These are phyloP conservation scores for Suillia variegata DNA, from an alignment of 2,888 invertebrate species.

Conservation along the genomic window DNA sequence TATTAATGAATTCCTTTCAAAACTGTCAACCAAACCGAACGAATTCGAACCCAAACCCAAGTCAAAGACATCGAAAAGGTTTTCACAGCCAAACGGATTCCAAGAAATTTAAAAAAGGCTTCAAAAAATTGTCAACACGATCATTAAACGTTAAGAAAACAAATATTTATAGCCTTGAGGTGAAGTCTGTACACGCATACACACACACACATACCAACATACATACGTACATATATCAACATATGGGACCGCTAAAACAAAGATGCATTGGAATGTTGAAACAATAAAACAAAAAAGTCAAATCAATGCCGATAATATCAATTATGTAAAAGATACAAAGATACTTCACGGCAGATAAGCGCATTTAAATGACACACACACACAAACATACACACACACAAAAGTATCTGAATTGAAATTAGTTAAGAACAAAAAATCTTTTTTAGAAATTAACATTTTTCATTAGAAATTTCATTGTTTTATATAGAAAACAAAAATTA, in stretches of 20 bases:
- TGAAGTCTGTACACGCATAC: background rate
- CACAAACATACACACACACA: too few species aligned
- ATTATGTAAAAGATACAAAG: constrained; percentile 51
- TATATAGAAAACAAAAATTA: too few species aligned
- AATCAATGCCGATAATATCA: constrained; percentile 52
- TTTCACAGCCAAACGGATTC: constrained; percentile 34
- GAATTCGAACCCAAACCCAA: too few species aligned
- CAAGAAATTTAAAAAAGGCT: constrained; percentile 27
- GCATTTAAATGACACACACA: constrained; percentile 47
- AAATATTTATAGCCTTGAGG: constrained; percentile 42
- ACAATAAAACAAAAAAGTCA: constrained; percentile 27
- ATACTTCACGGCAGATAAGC: too few species aligned
- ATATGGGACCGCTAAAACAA: too few species aligned
- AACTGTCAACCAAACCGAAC: too few species aligned
- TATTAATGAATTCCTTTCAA: constrained; percentile 46
- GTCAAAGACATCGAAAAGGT: constrained; percentile 35
- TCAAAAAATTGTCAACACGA: constrained; percentile 53
- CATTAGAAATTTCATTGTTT: too few species aligned
- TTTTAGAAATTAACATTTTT: constrained; percentile 23
- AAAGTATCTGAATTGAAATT: too few species aligned
- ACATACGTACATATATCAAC: too few species aligned
- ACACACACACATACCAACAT: background rate
- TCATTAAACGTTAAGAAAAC: constrained; percentile 38
- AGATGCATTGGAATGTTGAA: constrained; percentile 27
- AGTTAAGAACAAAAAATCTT: constrained; percentile 15